These are phyloP conservation scores for Scomber scombrus DNA, from an alignment of 2,113 vertebrate species.

Conservation along the genomic window DNA sequence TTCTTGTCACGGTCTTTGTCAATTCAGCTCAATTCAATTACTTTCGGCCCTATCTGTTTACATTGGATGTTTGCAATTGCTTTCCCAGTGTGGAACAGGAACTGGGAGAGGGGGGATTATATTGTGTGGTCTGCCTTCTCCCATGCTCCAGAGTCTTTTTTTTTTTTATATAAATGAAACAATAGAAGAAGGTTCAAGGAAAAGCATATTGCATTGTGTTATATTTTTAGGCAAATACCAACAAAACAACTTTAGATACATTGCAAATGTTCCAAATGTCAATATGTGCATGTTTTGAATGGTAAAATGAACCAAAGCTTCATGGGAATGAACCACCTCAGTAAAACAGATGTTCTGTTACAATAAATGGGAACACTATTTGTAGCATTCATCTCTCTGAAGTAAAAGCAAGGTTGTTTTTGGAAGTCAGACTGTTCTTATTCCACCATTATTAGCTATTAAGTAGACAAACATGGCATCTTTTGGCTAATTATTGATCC, in stretches of 20 bases:
- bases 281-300: slow-evolving; percentile 32
- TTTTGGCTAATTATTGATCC: neutral
- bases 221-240: slow-evolving; percentile 19
- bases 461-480: slow-evolving; percentile 25
- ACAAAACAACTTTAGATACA: slow-evolving; percentile 19
- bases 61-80: slow-evolving; percentile 62
- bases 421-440: slow-evolving; percentile 1
- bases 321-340: neutral
- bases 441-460: neutral
- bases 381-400: neutral
- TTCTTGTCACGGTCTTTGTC: slow-evolving; percentile 57
- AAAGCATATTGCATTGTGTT: slow-evolving; percentile 4
- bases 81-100: slow-evolving; percentile 58
- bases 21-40: slow-evolving; percentile 69
- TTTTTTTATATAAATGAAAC: slow-evolving; percentile 53
- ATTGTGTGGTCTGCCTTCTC: slow-evolving; percentile 63
- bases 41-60: slow-evolving; percentile 73
- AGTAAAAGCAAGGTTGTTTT: slow-evolving; percentile 17
- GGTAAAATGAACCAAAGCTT: slow-evolving; percentile 5
- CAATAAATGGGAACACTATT: slow-evolving; percentile 3
- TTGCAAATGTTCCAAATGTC: slow-evolving; percentile 26
- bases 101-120: slow-evolving; percentile 21
- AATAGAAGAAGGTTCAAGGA: slow-evolving; percentile 19
- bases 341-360: slow-evolving; percentile 30
- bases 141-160: slow-evolving; percentile 28